phyloP scores from a whole-genome alignment of 2,888 invertebrate species.

The Dryomyza anilis region DNA sequence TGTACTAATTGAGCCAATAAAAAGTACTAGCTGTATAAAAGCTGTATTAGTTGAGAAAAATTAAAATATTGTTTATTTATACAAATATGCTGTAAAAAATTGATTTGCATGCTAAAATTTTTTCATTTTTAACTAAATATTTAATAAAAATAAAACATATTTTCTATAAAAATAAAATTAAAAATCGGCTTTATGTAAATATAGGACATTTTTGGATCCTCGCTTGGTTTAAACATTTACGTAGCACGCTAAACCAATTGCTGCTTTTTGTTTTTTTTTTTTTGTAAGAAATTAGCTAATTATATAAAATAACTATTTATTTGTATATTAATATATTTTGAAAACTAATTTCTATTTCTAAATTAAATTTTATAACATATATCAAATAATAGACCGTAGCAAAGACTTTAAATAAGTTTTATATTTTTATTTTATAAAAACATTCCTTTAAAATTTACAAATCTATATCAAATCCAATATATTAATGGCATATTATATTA shows the following conservation, averaged over 20 bases:
- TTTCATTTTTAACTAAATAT: not conserved
- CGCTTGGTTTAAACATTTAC: not conserved
- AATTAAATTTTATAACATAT: not conserved
- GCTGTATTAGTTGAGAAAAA: too few species aligned
- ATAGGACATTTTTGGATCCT: slow-evolving; percentile 51
- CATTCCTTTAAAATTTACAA: not conserved
- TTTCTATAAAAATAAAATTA: slow-evolving; percentile 22
- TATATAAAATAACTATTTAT: not conserved
- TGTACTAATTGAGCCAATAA: too few species aligned
- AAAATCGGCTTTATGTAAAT: slow-evolving; percentile 43
- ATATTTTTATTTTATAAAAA: not conserved
- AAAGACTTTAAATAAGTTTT: not conserved
- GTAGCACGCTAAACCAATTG: not conserved
- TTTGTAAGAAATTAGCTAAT: not conserved
- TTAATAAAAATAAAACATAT: slow-evolving; percentile 30
- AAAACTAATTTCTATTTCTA: not conserved
- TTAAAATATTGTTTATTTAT: not conserved
- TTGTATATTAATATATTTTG: too few species aligned
- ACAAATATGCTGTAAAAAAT: not conserved
- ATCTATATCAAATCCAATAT: too few species aligned
- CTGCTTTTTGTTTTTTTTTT: not conserved
- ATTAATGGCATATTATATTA: not conserved
- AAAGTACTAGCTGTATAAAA: too few species aligned
- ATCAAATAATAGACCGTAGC: not conserved
- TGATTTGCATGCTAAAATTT: not conserved